Evolutionary conservation across 2,113 vertebrate species (phyloP).

Genomic region (Thalassoma bifasciatum): DNA sequence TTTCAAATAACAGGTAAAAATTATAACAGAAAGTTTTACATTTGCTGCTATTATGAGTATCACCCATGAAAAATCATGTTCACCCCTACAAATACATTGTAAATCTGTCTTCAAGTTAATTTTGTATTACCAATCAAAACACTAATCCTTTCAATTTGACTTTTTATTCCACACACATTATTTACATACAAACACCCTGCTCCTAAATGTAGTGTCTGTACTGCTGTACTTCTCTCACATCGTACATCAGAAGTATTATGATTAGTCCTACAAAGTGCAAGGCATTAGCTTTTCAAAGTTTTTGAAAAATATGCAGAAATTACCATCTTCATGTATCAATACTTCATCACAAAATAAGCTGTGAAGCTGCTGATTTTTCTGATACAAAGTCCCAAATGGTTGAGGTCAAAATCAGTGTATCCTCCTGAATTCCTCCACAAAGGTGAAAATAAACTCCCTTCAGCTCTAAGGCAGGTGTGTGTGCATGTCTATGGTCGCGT

Average conservation of each 20-base stretch:
- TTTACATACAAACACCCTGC: constrained; percentile 42
- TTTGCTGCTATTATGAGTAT: too few relatives aligned
- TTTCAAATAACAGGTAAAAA: too few relatives aligned
- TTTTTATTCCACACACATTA: constrained; percentile 60
- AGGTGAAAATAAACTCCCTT: constrained; percentile 3
- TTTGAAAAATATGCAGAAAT: constrained; percentile 30
- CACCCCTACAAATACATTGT: too few relatives aligned
- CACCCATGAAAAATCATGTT: too few relatives aligned
- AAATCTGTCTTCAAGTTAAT: too few relatives aligned
- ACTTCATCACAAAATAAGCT: constrained; percentile 44
- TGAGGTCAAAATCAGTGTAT: constrained; percentile 31
- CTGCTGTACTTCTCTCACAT: constrained; percentile 5
- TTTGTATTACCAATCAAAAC: background rate
- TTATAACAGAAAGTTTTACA: too few relatives aligned
- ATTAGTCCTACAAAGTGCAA: constrained; percentile 41
- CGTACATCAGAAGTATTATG: constrained; percentile 17
- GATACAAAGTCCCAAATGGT: constrained; percentile 11
- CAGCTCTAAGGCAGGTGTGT: constrained; percentile 29
- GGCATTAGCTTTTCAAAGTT: constrained; percentile 31
- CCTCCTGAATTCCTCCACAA: constrained; percentile 9
- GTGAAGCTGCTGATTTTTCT: background rate
- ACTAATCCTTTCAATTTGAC: constrained; percentile 12
- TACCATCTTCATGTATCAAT: constrained; percentile 24
- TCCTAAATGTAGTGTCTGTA: constrained; percentile 36
- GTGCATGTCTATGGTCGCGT: background rate